Evolutionary conservation across 2,888 invertebrate genomes (phyloP).

Genomic region (Margaritifera margaritifera): DNA sequence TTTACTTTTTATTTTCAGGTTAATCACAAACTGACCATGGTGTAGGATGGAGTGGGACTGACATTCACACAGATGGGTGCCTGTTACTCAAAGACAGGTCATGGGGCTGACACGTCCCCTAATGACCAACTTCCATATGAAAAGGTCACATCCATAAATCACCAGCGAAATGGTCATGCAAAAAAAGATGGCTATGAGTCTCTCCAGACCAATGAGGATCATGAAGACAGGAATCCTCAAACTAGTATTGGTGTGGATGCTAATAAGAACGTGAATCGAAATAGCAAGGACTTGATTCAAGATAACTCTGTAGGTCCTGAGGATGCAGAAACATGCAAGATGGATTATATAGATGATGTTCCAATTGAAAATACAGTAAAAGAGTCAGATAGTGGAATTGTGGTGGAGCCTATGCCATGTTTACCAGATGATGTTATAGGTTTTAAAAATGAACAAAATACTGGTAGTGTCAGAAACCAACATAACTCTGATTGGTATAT

Average conservation of each 20-base stretch:
- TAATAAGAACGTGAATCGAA: constrained; percentile 8
- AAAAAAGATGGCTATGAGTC: constrained; percentile 38
- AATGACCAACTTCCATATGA: constrained; percentile 36
- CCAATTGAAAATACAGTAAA: constrained; percentile 36
- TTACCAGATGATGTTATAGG: not conserved
- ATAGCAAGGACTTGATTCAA: constrained; percentile 13
- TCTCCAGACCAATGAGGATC: constrained; percentile 40
- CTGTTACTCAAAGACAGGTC: constrained; percentile 50
- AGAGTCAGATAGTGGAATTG: constrained; percentile 60
- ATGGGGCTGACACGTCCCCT: constrained; percentile 35
- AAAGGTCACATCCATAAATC: constrained; percentile 18
- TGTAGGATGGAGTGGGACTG: no score
- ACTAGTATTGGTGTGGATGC: not conserved
- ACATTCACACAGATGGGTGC: constrained; percentile 38
- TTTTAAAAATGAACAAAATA: not conserved
- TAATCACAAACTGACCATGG: no score
- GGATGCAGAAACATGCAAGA: constrained; percentile 1
- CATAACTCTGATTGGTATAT: not conserved
- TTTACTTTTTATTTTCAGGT: no score
- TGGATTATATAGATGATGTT: constrained; percentile 8
- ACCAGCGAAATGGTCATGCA: constrained; percentile 26
- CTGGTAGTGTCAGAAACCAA: not conserved
- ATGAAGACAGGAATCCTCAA: constrained; percentile 5
- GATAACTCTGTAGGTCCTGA: not conserved
- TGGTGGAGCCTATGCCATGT: constrained; percentile 13